These are phyloP conservation scores for Vulpes ferrilata DNA, from an alignment of 2,113 vertebrate genomes.

Conservation along the genomic window DNA sequence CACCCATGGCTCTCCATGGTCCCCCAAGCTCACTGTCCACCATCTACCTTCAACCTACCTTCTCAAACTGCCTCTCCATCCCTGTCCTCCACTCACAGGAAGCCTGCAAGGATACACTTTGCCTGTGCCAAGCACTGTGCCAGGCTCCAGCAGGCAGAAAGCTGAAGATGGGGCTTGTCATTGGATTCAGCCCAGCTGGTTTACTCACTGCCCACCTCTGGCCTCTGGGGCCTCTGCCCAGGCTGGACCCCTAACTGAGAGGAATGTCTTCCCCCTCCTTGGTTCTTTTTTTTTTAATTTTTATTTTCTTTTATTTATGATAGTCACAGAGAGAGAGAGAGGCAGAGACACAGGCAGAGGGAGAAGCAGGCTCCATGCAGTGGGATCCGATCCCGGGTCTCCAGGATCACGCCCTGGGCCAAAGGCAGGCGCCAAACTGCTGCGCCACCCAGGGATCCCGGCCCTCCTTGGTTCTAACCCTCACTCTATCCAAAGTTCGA, in stretches of 20 bases:
- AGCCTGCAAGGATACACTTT: too few relatives aligned
- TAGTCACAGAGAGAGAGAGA: too few relatives aligned
- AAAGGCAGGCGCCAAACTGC: too few relatives aligned
- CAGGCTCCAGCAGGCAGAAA: neutral
- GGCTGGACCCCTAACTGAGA: neutral
- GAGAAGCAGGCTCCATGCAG: too few relatives aligned
- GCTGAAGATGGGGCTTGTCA: neutral
- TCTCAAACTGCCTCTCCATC: neutral
- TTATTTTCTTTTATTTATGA: too few relatives aligned
- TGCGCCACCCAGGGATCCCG: too few relatives aligned
- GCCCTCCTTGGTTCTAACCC: neutral
- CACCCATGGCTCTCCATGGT: neutral
- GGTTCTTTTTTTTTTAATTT: too few relatives aligned
- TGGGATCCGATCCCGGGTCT: too few relatives aligned
- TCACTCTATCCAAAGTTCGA: neutral
- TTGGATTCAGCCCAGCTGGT: neutral
- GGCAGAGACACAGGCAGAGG: too few relatives aligned
- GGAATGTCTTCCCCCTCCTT: neutral
- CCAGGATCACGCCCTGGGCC: too few relatives aligned
- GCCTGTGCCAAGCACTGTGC: neutral
- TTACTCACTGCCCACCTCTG: neutral
- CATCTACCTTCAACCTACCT: neutral
- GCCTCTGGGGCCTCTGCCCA: neutral
- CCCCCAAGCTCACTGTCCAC: neutral
- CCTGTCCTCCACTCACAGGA: neutral